phyloP scores from a whole-genome alignment of 2,888 invertebrate genomes.

The Helleia helle region DNA sequence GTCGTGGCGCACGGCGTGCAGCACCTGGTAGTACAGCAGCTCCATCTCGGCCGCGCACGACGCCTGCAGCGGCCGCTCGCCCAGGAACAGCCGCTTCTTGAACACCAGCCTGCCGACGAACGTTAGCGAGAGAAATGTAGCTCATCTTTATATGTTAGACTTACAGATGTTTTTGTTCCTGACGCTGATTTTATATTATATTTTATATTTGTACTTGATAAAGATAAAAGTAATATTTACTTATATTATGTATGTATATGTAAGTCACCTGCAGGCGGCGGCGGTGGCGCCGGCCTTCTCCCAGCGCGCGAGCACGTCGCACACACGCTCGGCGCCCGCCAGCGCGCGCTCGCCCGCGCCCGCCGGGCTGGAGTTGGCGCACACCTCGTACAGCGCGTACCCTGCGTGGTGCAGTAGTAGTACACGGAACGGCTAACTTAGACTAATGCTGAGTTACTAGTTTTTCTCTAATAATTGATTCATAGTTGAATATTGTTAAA shows the following conservation, averaged over 20 bases:
- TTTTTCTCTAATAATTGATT: too few species aligned
- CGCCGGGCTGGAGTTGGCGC: constrained; percentile 79
- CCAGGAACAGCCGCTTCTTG: constrained; percentile 64
- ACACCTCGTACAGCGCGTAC: constrained; percentile 93
- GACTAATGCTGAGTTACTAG: too few species aligned
- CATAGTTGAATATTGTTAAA: too few species aligned
- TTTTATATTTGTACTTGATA: too few species aligned
- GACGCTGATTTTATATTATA: too few species aligned
- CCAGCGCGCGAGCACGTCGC: constrained; percentile 97
- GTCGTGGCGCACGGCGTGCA: constrained; percentile 92
- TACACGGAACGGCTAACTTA: too few species aligned
- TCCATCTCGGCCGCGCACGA: constrained; percentile 91
- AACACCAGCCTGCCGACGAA: constrained; percentile 41
- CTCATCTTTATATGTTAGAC: too few species aligned
- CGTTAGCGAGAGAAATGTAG: too few species aligned
- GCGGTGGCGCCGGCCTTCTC: constrained; percentile 87
- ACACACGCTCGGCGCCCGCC: constrained; percentile 88
- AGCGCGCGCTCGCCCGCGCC: constrained; percentile 83
- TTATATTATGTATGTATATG: background rate
- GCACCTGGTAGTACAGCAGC: constrained; percentile 92
- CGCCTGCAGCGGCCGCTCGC: constrained; percentile 58
- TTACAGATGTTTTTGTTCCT: too few species aligned
- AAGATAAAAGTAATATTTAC: too few species aligned
- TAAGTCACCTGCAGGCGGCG: constrained; percentile 69
- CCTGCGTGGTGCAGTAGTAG: constrained; percentile 66